Conservation (phyloP, 2,888 invertebrate species). For the Cistogaster globosa region DNA sequence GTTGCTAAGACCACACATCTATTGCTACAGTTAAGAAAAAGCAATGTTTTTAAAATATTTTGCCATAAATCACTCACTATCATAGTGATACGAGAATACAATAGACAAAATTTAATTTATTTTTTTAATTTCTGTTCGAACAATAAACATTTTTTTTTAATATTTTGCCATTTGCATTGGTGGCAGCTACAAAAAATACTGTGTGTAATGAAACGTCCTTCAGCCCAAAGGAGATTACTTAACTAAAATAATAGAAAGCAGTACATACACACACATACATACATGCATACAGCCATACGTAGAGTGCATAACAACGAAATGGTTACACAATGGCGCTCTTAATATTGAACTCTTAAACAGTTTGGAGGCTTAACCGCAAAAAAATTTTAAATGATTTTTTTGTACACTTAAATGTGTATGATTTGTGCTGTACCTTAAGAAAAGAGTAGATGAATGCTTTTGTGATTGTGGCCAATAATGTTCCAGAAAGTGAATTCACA, state of each 20-base stretch:
- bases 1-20: background rate
- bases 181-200: conserved; percentile 52
- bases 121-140: background rate
- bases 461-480: conserved; percentile 10
- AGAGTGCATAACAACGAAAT: conserved; percentile 10
- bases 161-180: conserved; percentile 29
- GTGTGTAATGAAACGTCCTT: conserved; percentile 70
- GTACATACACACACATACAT: background rate
- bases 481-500: conserved; percentile 13
- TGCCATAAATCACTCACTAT: background rate
- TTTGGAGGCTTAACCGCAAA: conserved; percentile 38
- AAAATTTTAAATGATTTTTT: conserved; percentile 18
- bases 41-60: background rate
- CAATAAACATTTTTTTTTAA: conserved; percentile 52
- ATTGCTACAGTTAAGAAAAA: background rate
- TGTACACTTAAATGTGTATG: conserved; percentile 34
- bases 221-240: conserved; percentile 69
- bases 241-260: conserved; percentile 52
- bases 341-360: background rate
- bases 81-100: background rate
- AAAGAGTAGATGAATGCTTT: background rate
- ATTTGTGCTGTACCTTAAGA: background rate
- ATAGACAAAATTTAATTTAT: no score
- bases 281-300: conserved; percentile 13
- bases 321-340: conserved; percentile 3